These are phyloP conservation scores for Cherax quadricarinatus DNA, from an alignment of 1,140 invertebrate genomes.

Conservation along the genomic window DNA sequence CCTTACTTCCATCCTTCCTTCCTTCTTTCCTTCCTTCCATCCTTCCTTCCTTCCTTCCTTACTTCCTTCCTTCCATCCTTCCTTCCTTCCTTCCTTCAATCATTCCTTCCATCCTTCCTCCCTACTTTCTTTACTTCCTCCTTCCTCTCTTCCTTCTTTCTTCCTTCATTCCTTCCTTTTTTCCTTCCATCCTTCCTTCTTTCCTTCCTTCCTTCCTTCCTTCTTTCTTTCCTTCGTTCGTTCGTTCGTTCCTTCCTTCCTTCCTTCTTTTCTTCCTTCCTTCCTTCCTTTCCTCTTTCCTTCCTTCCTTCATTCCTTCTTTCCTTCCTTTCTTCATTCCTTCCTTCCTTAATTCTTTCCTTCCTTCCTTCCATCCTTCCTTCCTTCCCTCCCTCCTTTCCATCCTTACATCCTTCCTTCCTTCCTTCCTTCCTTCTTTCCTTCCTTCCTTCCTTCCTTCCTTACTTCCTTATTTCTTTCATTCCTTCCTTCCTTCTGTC, in stretches of 20 bases:
- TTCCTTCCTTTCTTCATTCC: not conserved
- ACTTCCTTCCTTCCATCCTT: slow-evolving; percentile 92
- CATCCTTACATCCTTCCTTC: too few species aligned
- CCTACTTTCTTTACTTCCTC: too few species aligned
- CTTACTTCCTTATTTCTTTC: too few species aligned
- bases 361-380: too few species aligned
- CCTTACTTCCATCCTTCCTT: not conserved
- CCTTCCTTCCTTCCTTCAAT: not conserved
- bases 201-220: slow-evolving; percentile 57
- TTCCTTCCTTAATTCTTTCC: too few species aligned
- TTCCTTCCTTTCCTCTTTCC: slow-evolving; percentile 81
- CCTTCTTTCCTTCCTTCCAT: not conserved
- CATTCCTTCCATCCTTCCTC: not conserved
- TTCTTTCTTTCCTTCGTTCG: slow-evolving; percentile 97
- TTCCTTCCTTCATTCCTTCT: slow-evolving; percentile 93
- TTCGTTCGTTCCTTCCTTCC: slow-evolving; percentile 75
- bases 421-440: too few species aligned
- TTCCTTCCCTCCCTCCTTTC: too few species aligned
- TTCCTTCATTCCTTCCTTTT: not conserved
- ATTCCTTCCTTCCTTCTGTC: too few species aligned
- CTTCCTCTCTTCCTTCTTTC: not conserved
- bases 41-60: slow-evolving; percentile 83
- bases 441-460: too few species aligned
- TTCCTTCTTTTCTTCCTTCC: not conserved
- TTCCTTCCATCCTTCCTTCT: not conserved